phyloP scores from a whole-genome alignment of 2,888 invertebrate genomes.

The Cephus runcator region DNA sequence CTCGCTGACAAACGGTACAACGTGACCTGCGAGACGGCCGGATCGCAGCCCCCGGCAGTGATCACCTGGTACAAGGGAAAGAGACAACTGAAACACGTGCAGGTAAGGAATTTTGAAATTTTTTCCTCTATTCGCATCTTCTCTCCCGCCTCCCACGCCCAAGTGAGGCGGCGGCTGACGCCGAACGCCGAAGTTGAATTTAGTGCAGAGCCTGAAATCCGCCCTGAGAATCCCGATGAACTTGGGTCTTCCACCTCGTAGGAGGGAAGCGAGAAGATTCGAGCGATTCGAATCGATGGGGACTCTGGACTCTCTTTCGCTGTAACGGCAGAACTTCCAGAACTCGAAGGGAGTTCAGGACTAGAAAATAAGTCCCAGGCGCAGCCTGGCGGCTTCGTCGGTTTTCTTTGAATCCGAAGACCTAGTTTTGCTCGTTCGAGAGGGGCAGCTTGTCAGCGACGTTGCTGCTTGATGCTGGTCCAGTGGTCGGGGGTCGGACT shows the following conservation, averaged over 20 bases:
- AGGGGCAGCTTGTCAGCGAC: neutral
- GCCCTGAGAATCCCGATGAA: neutral
- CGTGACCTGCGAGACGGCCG: conserved; percentile 85
- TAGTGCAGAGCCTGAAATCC: neutral
- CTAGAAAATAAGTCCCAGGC: neutral
- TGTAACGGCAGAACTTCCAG: neutral
- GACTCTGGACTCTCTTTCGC: neutral
- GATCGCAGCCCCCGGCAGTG: conserved; percentile 86
- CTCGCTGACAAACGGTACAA: conserved; percentile 87
- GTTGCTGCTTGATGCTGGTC: neutral
- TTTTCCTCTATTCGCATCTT: neutral
- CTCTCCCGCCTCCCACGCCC: too few relatives aligned
- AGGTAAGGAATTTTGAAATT: conserved; percentile 68
- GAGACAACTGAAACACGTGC: conserved; percentile 81
- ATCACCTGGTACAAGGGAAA: conserved; percentile 93
- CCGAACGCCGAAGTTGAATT: neutral
- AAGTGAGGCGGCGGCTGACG: neutral
- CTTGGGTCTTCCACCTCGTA: neutral
- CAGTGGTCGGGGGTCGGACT: neutral
- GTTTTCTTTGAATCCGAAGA: neutral
- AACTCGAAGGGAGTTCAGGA: neutral
- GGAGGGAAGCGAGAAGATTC: neutral
- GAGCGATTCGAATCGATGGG: neutral
- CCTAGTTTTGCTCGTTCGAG: neutral
- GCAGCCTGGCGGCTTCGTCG: neutral